Evolutionary conservation across 2,113 vertebrate genomes (phyloP), one percentile per base, ranked within the genome.

Genomic region (Siphamia tubifer): DNA sequence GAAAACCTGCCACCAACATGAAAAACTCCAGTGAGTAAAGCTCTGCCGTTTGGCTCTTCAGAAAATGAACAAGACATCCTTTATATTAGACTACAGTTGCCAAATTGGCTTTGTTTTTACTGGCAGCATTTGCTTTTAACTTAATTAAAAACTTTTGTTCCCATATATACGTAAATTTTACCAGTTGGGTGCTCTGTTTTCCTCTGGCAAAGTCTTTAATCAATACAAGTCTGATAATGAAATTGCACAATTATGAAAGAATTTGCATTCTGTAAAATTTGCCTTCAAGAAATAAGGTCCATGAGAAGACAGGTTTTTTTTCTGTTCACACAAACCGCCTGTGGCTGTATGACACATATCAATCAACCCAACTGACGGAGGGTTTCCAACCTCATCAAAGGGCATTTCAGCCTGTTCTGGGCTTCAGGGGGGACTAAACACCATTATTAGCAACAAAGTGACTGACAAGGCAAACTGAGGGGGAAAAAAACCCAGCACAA

Each of bases 341-440:
- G 54, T 12, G 58, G 78, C 76, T 45, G 30, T 1, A 4, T 11
- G 58, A 65, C 49, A 43, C 63, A 68, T 70, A 81, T 79, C 81
- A 75, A 57, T 83, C 77, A 75, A 7, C 28, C 15, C 28, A 24
- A 25, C 62, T 28, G 38, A 27, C 42, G 30, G 52, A 51, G 32
- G 31, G 36, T 23, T 60, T 44, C 30, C n/a, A 10, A 6, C 44
- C 15, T 60, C 55, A 73, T 84, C 74, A 84, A 77, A 81, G 62
- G 58, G 20, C 35, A 24, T 21, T 28, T 4, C 21, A 0, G 42
- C 11, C 25, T 47, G 57, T 3, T 43, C 57, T 68, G 47, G 34
- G 64, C 48, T 63, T 64, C 75, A 66, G 49, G 73, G 63, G 34
- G 61, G 42, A 43, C 36, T 70, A 43, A 84, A 66, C 61, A 47